phyloP scores from a whole-genome alignment of 2,797 vertebrate species.

The Dromococcyx pavoninus region DNA sequence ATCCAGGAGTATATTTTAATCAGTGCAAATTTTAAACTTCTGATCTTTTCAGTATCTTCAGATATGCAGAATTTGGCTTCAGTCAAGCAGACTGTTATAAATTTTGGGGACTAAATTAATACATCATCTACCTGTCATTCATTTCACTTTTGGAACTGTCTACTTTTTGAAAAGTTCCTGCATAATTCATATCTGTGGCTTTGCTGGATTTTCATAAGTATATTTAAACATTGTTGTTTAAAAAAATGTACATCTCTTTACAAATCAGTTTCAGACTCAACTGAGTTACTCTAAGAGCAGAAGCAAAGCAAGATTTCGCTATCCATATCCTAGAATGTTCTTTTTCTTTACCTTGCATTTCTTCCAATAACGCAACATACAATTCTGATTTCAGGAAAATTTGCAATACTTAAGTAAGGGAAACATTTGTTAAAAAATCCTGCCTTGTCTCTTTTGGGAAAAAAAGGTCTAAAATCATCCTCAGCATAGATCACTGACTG shows the following conservation, averaged over 20 bases:
- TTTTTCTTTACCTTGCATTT: not conserved
- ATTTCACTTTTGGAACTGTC: not conserved
- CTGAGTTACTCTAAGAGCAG: not conserved
- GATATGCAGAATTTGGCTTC: not conserved
- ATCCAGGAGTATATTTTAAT: not conserved
- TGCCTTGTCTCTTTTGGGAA: not conserved
- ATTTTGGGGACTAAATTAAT: not conserved
- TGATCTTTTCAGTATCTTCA: not conserved
- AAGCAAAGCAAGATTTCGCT: not conserved
- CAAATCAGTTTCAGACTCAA: accelerated
- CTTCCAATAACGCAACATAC: not conserved
- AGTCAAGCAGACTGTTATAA: not conserved
- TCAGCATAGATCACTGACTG: not conserved
- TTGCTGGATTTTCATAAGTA: not conserved
- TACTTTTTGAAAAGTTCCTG: not conserved
- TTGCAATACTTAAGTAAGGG: not conserved
- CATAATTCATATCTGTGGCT: not conserved
- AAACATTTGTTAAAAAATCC: not conserved
- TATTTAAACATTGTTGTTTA: not conserved
- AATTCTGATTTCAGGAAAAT: not conserved
- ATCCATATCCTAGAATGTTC: not conserved
- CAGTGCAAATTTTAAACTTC: not conserved
- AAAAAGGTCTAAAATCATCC: not conserved
- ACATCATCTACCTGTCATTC: not conserved
- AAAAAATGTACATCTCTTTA: not conserved